These are phyloP conservation scores for Tiaroga cobitis DNA, from an alignment of 2,797 vertebrate genomes.

Conservation along the genomic window DNA sequence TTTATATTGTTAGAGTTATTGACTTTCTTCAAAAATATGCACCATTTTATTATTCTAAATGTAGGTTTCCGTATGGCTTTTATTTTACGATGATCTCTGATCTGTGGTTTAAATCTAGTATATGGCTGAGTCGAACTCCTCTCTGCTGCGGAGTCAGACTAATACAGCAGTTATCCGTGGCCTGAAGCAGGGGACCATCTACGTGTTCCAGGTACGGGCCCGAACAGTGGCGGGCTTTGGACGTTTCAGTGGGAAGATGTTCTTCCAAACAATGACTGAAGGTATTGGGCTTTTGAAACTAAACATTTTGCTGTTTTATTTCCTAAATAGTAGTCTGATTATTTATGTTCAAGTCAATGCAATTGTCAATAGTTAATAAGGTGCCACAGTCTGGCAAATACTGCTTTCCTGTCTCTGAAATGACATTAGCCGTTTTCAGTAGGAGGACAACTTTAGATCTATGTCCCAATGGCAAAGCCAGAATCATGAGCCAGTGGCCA, in stretches of 20 bases:
- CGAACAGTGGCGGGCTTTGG: slow-evolving; percentile 95
- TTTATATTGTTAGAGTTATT: background rate
- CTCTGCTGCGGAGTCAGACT: slow-evolving; percentile 90
- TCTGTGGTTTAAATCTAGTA: slow-evolving; percentile 75
- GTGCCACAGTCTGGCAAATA: slow-evolving; percentile 13
- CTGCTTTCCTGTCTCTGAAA: slow-evolving; percentile 34
- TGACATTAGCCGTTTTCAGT: slow-evolving; percentile 34
- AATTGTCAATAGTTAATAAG: background rate
- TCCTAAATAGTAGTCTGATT: background rate
- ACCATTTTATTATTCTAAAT: slow-evolving; percentile 22
- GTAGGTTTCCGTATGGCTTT: background rate
- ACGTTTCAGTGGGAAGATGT: slow-evolving; percentile 97
- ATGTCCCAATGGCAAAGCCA: slow-evolving; percentile 37
- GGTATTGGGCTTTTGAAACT: slow-evolving; percentile 71
- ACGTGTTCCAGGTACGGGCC: slow-evolving; percentile 95
- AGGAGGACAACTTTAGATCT: slow-evolving; percentile 42
- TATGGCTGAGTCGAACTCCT: slow-evolving; percentile 87
- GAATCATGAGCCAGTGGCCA: slow-evolving; percentile 47
- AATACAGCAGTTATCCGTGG: slow-evolving; percentile 88
- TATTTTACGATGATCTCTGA: slow-evolving; percentile 22
- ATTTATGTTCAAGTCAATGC: slow-evolving; percentile 12
- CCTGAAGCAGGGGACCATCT: slow-evolving; percentile 90
- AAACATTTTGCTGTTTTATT: background rate
- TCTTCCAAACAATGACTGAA: slow-evolving; percentile 98
- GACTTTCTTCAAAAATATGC: background rate